phyloP scores from a whole-genome alignment of 2,888 invertebrate genomes.

The Melieria crassipennis region DNA sequence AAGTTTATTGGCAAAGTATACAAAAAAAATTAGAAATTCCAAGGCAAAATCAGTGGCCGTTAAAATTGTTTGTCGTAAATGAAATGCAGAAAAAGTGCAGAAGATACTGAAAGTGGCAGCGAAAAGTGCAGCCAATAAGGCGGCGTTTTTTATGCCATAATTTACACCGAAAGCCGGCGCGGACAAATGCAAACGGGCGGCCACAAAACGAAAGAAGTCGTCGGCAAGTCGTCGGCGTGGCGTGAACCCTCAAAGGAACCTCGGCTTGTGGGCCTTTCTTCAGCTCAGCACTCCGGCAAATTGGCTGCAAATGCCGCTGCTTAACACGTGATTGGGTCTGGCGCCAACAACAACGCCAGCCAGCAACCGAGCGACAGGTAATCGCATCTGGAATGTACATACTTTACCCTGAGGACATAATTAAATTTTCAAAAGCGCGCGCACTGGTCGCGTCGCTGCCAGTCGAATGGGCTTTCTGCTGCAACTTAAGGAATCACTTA shows the following conservation, averaged over 20 bases:
- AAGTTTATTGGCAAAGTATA: conserved; percentile 37
- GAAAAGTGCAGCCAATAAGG: neutral
- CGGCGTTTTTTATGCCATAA: conserved; percentile 23
- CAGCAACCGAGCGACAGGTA: conserved; percentile 14
- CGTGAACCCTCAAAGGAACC: conserved; percentile 15
- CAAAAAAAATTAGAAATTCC: no score
- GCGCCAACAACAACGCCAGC: conserved; percentile 20
- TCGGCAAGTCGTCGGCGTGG: conserved; percentile 11
- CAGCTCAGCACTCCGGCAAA: neutral
- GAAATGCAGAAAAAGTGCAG: conserved; percentile 41
- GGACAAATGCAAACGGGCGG: neutral
- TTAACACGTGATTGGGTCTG: conserved; percentile 25
- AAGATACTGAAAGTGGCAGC: conserved; percentile 30
- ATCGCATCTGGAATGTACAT: conserved; percentile 26
- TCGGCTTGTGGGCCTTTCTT: neutral
- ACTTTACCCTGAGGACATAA: conserved; percentile 61
- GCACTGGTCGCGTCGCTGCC: neutral
- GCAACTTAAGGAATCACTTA: conserved; percentile 29
- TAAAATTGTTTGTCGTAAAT: conserved; percentile 57
- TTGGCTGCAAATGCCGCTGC: conserved; percentile 24
- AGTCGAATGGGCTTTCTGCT: neutral
- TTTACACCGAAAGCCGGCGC: conserved; percentile 11
- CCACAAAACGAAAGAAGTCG: neutral
- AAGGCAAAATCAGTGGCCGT: conserved; percentile 51
- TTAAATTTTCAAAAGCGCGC: conserved; percentile 61